Conservation (phyloP, 2,888 invertebrate genomes). For the Reticulitermes lucifugus region DNA sequence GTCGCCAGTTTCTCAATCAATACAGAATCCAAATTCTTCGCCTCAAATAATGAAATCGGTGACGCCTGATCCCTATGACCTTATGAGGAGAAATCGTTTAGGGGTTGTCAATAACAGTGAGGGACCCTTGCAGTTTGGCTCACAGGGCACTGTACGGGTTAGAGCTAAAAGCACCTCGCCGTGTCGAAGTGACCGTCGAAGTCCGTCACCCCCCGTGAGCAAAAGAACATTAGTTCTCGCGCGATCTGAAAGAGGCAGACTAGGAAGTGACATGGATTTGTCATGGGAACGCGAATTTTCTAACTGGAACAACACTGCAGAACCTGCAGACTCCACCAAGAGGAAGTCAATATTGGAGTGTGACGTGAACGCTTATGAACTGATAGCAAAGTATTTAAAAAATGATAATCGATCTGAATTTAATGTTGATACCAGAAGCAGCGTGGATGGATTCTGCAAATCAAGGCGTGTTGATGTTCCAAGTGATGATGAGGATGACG, state of each 20-base stretch:
- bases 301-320: constrained; percentile 59
- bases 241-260: constrained; percentile 46
- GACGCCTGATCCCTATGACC: constrained; percentile 80
- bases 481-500: constrained; percentile 61
- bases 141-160: constrained; percentile 41
- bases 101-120: constrained; percentile 45
- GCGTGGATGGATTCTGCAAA: not conserved
- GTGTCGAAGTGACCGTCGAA: constrained; percentile 47
- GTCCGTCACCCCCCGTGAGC: constrained; percentile 42
- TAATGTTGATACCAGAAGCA: not conserved
- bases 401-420: constrained; percentile 30
- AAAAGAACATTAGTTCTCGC: not conserved
- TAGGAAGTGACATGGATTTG: constrained; percentile 61
- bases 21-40: not conserved
- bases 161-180: constrained; percentile 63
- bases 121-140: not conserved
- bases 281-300: constrained; percentile 64
- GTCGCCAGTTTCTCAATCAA: constrained; percentile 54
- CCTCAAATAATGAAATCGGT: constrained; percentile 61
- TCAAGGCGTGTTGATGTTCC: not conserved
- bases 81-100: constrained; percentile 82
- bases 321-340: constrained; percentile 60
- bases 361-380: constrained; percentile 86
- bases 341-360: constrained; percentile 82
- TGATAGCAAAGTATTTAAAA: constrained; percentile 70